These are phyloP conservation scores for Dryobota labecula DNA, from an alignment of 2,888 invertebrate genomes.

Conservation along the genomic window DNA sequence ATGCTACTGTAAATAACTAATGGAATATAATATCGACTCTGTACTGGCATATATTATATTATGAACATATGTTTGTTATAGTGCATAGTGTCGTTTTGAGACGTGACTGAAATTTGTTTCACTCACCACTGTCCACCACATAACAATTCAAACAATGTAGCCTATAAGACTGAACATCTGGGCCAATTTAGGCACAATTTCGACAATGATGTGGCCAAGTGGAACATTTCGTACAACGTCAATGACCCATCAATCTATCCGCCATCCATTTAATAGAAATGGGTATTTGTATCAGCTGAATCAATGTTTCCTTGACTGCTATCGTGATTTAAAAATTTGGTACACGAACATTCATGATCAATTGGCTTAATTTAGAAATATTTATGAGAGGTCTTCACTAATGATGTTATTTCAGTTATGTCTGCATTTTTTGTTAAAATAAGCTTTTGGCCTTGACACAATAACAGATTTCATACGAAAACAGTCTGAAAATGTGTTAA, in stretches of 20 bases:
- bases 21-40: conserved; percentile 8
- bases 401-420: conserved; percentile 34
- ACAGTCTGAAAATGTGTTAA: conserved; percentile 16
- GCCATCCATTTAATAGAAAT: conserved; percentile 74
- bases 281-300: conserved; percentile 57
- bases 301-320: conserved; percentile 63
- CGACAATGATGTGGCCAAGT: conserved; percentile 70
- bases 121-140: conserved; percentile 41
- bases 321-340: conserved; percentile 56
- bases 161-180: conserved; percentile 56
- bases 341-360: conserved; percentile 21
- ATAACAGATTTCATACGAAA: conserved; percentile 36
- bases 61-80: too few relatives aligned
- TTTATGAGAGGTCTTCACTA: conserved; percentile 32
- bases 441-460: conserved; percentile 42
- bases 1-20: conserved; percentile 48
- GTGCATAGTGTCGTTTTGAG: too few relatives aligned
- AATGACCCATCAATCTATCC: conserved; percentile 78
- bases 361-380: conserved; percentile 32
- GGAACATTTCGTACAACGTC: conserved; percentile 75
- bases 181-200: conserved; percentile 67
- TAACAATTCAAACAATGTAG: conserved; percentile 56
- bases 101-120: conserved; percentile 46
- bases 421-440: conserved; percentile 8
- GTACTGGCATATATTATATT: not conserved